phyloP scores from a whole-genome alignment of 2,113 vertebrate genomes.

The Brachypodius melanocephalos region DNA sequence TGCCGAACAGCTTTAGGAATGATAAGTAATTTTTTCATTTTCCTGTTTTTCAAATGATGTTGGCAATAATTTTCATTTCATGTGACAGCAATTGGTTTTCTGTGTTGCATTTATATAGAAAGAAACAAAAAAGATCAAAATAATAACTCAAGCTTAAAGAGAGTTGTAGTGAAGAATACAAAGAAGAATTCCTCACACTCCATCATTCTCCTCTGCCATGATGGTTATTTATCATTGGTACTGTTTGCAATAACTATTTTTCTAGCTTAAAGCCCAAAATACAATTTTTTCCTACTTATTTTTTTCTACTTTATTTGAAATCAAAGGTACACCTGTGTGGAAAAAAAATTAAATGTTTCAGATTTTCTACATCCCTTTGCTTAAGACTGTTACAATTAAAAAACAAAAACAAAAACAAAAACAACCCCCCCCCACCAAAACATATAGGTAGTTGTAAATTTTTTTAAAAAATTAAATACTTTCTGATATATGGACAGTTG shows the following conservation, averaged over 20 bases:
- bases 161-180: not conserved
- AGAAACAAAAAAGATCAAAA: not conserved
- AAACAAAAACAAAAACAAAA: not conserved
- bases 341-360: not conserved
- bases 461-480: not conserved
- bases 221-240: not conserved
- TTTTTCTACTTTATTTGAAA: not conserved
- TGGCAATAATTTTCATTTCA: not conserved
- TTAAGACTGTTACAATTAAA: not conserved
- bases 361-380: not conserved
- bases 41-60: not conserved
- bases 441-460: not conserved
- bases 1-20: not conserved
- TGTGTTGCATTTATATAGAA: not conserved
- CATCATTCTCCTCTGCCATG: not conserved
- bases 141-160: not conserved
- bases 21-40: not conserved
- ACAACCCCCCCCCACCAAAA: too few relatives aligned
- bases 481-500: not conserved
- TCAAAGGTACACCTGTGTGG: not conserved
- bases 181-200: not conserved
- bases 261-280: not conserved
- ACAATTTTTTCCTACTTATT: not conserved
- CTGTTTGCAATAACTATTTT: not conserved
- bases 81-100: not conserved